Evolutionary conservation across 2,797 vertebrate genomes (phyloP).

Genomic region (Macropus fuliginosus): DNA sequence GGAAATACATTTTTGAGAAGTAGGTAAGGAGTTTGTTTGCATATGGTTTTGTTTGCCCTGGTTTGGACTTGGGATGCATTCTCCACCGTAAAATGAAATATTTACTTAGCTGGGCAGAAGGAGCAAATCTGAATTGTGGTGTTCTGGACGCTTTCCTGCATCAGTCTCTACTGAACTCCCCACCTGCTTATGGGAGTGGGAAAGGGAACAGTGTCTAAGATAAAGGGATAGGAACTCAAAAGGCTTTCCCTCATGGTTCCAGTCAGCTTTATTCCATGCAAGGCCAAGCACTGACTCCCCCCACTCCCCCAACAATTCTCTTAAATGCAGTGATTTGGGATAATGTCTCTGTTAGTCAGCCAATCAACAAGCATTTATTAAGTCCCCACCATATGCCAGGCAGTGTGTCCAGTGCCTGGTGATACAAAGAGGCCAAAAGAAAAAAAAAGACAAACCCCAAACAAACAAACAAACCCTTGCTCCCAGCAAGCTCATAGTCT

Average conservation of each 20-base stretch:
- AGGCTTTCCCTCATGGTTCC: not conserved
- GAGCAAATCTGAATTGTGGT: slow-evolving; percentile 9
- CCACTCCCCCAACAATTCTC: no score
- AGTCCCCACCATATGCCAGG: not conserved
- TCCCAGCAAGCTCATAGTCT: not conserved
- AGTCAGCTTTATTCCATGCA: not conserved
- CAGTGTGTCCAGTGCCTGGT: not conserved
- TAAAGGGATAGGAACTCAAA: not conserved
- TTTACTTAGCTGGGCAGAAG: slow-evolving; percentile 6
- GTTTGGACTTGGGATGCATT: slow-evolving; percentile 4
- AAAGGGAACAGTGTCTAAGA: not conserved
- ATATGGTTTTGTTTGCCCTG: slow-evolving; percentile 56
- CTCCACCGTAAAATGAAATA: slow-evolving; percentile 26
- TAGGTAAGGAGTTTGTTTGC: slow-evolving; percentile 13
- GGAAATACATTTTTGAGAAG: slow-evolving; percentile 14
- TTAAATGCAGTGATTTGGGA: not conserved
- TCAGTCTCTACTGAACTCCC: not conserved
- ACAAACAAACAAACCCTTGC: not conserved
- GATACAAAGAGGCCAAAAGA: not conserved
- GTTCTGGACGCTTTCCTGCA: not conserved
- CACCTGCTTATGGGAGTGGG: slow-evolving; percentile 11
- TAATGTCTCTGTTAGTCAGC: not conserved
- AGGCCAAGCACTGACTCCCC: not conserved
- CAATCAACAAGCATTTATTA: not conserved
- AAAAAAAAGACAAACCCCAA: no score